Conservation (phyloP, 2,888 invertebrate species). For the Carcina quercana region DNA sequence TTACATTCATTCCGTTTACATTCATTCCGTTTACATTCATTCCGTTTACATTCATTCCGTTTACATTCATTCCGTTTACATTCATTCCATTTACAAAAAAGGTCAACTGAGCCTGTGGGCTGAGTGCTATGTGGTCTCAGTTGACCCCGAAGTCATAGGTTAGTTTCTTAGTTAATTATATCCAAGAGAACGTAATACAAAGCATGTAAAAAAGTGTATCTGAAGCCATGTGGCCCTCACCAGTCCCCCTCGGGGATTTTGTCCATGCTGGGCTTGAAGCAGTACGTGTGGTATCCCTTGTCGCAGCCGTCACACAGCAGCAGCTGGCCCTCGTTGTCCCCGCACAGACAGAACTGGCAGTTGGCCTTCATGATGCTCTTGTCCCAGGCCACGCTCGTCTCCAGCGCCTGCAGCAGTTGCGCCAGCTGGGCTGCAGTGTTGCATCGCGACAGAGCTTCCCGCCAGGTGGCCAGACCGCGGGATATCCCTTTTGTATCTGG, state of each 20-base stretch:
- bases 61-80: no score
- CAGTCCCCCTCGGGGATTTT: slow-evolving; percentile 98
- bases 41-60: no score
- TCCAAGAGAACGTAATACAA: not conserved
- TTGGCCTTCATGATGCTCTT: slow-evolving; percentile 99
- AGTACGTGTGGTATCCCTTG: slow-evolving; percentile 98
- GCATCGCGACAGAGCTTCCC: slow-evolving; percentile 89
- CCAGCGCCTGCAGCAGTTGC: slow-evolving; percentile 91
- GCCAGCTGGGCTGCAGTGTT: slow-evolving; percentile 86
- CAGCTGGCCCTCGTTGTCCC: slow-evolving; percentile 96
- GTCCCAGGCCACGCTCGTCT: slow-evolving; percentile 97
- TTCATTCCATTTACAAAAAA: no score
- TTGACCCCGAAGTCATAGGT: no score
- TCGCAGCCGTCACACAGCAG: slow-evolving; percentile 98
- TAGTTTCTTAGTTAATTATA: not conserved
- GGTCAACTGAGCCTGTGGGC: no score
- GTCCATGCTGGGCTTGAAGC: slow-evolving; percentile 97
- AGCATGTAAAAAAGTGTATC: slow-evolving; percentile 17
- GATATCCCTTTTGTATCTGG: slow-evolving; percentile 75
- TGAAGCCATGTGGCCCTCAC: no score
- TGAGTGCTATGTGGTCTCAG: no score
- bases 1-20: no score
- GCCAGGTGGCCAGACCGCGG: slow-evolving; percentile 89
- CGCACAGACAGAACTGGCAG: slow-evolving; percentile 97
- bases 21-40: no score